Conservation (phyloP, 2,113 vertebrate species). For the Psophia crepitans region DNA sequence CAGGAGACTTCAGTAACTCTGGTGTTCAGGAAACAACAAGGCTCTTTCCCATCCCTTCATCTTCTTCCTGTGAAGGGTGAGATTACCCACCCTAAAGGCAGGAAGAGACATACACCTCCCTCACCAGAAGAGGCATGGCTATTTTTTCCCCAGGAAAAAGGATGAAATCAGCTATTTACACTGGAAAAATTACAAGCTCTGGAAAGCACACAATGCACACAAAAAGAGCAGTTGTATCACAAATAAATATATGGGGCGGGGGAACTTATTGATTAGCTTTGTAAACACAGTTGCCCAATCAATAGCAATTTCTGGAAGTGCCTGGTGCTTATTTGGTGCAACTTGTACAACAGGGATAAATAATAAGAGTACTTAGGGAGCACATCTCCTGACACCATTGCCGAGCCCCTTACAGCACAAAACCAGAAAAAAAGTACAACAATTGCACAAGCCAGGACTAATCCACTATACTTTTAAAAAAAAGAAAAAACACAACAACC, state of each 20-base stretch:
- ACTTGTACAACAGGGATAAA: constrained; percentile 69
- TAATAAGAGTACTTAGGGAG: constrained; percentile 72
- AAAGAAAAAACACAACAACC: background rate
- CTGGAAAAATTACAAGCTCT: constrained; percentile 75
- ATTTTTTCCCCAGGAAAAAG: constrained; percentile 73
- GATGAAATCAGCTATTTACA: constrained; percentile 79
- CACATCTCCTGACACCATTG: constrained; percentile 62
- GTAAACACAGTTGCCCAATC: constrained; percentile 74
- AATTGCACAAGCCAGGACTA: background rate
- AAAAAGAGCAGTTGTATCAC: constrained; percentile 66
- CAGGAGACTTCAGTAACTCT: constrained; percentile 52
- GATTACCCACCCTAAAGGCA: constrained; percentile 47
- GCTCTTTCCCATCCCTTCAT: constrained; percentile 66
- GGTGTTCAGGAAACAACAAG: constrained; percentile 64
- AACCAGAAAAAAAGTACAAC: background rate
- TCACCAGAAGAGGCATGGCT: constrained; percentile 38
- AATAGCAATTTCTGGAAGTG: constrained; percentile 81
- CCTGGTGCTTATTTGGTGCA: constrained; percentile 75
- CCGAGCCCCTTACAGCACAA: constrained; percentile 9
- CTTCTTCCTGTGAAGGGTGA: constrained; percentile 56
- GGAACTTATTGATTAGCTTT: constrained; percentile 78
- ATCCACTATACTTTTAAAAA: background rate
- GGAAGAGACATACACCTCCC: constrained; percentile 29
- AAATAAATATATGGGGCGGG: constrained; percentile 69
- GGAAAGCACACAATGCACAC: constrained; percentile 70